Percentiles rank a stretch among this genome's conserved stretches.
Evolutionary conservation across 2,113 vertebrate genomes (phyloP).

Genomic region (Bos javanicus): DNA sequence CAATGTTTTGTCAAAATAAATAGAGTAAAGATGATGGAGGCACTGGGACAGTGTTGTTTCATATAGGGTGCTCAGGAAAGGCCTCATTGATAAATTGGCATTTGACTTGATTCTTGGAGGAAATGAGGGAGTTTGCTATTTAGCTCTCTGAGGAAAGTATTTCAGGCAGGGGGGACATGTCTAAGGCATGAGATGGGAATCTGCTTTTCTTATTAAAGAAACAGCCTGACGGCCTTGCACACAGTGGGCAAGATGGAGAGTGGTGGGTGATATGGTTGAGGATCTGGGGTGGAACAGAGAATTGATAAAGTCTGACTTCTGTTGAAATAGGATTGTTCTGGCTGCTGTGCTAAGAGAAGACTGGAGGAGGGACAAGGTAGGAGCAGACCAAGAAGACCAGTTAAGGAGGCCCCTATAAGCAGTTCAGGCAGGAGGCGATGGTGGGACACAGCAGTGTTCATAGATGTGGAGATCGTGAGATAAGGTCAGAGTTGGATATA

Average conservation of each 20-base stretch:
- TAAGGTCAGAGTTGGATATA: background rate
- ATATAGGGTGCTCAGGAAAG: background rate
- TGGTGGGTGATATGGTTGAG: background rate
- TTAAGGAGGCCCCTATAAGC: background rate
- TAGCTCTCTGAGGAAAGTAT: background rate
- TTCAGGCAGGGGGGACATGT: background rate
- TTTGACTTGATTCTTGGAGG: conserved; percentile 19
- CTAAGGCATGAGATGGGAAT: background rate
- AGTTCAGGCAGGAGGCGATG: background rate
- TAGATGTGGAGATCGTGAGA: background rate
- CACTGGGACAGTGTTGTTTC: background rate
- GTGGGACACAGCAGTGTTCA: background rate
- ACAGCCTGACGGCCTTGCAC: background rate
- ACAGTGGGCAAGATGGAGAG: background rate
- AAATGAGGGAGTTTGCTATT: background rate
- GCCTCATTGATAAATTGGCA: background rate
- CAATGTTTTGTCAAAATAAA: background rate
- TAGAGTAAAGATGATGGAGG: background rate
- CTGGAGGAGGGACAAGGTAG: background rate
- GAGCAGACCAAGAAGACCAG: background rate
- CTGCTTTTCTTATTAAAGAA: background rate
- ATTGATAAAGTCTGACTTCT: background rate
- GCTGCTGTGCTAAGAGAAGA: background rate
- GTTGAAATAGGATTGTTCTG: background rate
- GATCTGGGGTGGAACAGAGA: background rate